Conservation (phyloP, 2,113 vertebrate genomes). For the Rhinopomastus cyanomelas region DNA sequence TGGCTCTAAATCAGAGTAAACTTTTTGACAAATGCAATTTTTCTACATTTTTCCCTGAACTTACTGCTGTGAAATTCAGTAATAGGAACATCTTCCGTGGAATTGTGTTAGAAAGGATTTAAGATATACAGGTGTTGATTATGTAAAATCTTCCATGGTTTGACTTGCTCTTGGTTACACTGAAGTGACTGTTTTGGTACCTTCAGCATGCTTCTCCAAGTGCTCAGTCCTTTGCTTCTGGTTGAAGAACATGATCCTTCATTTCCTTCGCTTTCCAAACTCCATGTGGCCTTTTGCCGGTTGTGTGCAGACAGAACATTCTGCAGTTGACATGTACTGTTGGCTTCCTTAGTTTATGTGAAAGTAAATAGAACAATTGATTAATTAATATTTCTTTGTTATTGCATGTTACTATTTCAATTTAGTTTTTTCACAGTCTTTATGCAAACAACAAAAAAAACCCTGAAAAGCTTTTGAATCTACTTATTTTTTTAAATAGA, state of each 20-base stretch:
- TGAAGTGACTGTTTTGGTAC: neutral
- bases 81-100: neutral
- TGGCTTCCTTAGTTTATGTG: neutral
- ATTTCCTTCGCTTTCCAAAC: neutral
- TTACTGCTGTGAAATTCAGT: neutral
- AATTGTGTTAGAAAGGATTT: neutral
- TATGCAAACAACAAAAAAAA: neutral
- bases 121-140: neutral
- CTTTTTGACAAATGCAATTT: neutral
- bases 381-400: neutral
- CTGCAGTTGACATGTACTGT: neutral
- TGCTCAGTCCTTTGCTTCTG: neutral
- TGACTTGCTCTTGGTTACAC: neutral
- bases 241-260: accelerated
- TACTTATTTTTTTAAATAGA: neutral
- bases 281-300: neutral
- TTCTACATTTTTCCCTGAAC: neutral
- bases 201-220: neutral
- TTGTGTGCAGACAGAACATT: neutral
- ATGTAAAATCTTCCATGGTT: neutral
- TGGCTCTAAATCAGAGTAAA: too few species aligned
- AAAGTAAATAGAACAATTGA: neutral
- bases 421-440: neutral
- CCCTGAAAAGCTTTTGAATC: neutral
- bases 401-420: neutral